These are phyloP conservation scores for Petrocephalus zakoni DNA, from an alignment of 2,113 vertebrate species.

Conservation along the genomic window DNA sequence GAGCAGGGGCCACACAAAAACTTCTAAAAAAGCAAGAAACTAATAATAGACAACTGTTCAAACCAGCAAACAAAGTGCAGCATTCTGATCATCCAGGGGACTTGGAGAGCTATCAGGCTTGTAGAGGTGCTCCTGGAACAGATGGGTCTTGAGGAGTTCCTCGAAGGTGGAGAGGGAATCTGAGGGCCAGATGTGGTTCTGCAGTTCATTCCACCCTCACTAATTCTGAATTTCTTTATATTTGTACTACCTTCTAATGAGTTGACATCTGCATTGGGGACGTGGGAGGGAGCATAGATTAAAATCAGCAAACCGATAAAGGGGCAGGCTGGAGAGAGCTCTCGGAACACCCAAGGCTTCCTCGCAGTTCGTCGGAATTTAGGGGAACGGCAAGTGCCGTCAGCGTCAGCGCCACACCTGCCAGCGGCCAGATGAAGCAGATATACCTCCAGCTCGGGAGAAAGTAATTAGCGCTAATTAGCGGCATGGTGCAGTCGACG, in stretches of 20 bases:
- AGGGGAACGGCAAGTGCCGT: background rate
- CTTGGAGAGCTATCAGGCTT: background rate
- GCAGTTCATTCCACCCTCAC: background rate
- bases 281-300: background rate
- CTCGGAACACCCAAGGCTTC: background rate
- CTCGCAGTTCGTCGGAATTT: background rate
- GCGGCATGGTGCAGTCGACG: too few species aligned
- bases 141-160: background rate
- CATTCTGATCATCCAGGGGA: background rate
- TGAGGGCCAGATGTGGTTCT: background rate
- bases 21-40: background rate
- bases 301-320: background rate
- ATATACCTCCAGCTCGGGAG: too few species aligned
- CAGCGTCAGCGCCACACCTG: background rate
- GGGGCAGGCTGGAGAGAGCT: background rate
- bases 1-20: background rate
- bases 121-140: background rate
- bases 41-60: background rate
- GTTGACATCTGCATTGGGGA: background rate
- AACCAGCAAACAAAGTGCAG: background rate
- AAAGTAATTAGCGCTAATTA: slow-evolving; percentile 12
- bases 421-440: background rate
- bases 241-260: background rate
- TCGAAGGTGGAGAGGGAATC: background rate
- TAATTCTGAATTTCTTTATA: background rate